These are phyloP conservation scores for Tragelaphus scriptus DNA, from an alignment of 2,113 vertebrate species.

Conservation along the genomic window DNA sequence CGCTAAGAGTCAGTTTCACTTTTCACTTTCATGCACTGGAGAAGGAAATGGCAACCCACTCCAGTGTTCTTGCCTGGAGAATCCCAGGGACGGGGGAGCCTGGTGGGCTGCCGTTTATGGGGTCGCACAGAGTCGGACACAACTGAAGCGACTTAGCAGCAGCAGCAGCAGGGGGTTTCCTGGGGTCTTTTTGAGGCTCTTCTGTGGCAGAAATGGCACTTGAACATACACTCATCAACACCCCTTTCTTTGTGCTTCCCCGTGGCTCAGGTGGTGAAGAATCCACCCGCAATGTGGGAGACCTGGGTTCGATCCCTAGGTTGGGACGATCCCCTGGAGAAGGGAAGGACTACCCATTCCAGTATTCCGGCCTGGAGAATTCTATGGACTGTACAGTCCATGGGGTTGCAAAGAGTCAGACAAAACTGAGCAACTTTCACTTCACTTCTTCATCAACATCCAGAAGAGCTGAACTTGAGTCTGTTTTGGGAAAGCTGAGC, in stretches of 20 bases:
- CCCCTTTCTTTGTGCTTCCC: not conserved
- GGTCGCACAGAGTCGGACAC: too few species aligned
- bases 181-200: not conserved
- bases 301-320: not conserved
- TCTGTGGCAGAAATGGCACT: not conserved
- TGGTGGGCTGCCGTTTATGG: too few species aligned
- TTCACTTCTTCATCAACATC: not conserved
- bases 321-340: not conserved
- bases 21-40: too few species aligned
- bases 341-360: not conserved
- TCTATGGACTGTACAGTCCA: not conserved
- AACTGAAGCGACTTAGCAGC: too few species aligned
- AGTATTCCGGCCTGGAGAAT: not conserved
- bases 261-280: not conserved
- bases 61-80: too few species aligned
- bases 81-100: too few species aligned
- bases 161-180: not conserved
- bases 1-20: too few species aligned
- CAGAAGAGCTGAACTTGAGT: constrained; percentile 21
- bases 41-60: too few species aligned
- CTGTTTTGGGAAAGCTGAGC: constrained; percentile 29
- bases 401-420: not conserved
- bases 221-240: constrained; percentile 11
- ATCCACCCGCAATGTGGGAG: not conserved
- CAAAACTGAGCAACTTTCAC: not conserved